Percentiles rank a stretch among this genome's conserved stretches.
phyloP scores from a whole-genome alignment of 2,888 invertebrate species.

The Eristalinus sepulchralis region DNA sequence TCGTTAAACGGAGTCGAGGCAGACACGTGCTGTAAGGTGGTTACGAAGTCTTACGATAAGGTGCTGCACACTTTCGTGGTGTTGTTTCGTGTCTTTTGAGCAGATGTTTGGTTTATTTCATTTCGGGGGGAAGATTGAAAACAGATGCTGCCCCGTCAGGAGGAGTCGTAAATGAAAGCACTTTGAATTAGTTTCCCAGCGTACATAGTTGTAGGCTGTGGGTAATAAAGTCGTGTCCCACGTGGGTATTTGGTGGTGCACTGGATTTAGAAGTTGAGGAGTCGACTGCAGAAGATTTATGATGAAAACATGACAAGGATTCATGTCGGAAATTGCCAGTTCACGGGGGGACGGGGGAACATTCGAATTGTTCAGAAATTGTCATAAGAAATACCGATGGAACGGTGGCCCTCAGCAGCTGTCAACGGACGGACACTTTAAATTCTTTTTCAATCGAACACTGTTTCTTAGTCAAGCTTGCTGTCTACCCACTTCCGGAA shows the following conservation, averaged over 20 bases:
- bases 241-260: neutral
- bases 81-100: too few relatives aligned
- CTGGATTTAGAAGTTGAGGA: neutral
- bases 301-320: too few relatives aligned
- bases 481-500: too few relatives aligned
- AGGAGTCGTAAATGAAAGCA: neutral
- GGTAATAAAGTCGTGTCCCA: neutral
- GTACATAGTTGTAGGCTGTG: neutral
- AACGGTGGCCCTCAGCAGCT: too few relatives aligned
- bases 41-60: neutral
- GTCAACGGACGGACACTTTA: too few relatives aligned
- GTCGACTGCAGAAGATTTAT: too few relatives aligned
- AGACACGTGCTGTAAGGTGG: neutral
- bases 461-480: too few relatives aligned
- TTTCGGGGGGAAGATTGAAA: neutral
- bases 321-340: too few relatives aligned
- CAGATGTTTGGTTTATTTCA: neutral
- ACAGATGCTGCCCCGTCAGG: neutral
- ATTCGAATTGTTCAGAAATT: too few relatives aligned
- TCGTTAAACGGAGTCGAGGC: neutral
- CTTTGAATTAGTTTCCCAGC: neutral
- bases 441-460: too few relatives aligned
- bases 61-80: neutral
- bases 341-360: too few relatives aligned
- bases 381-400: too few relatives aligned